Conservation (phyloP, 2,113 vertebrate species). For the Oostethus manadensis region DNA sequence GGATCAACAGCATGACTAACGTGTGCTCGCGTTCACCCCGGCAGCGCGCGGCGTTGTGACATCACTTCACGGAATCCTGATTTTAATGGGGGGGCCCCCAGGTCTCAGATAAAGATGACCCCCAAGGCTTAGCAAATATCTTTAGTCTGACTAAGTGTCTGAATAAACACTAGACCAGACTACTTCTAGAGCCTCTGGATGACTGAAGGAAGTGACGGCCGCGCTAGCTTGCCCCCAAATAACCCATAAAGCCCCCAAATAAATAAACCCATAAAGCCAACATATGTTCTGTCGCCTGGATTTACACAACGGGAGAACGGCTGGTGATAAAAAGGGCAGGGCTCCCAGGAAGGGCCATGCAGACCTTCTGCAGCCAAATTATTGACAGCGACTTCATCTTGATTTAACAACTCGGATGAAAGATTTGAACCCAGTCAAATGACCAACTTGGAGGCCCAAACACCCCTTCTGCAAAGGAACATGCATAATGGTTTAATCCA, state of each 20-base stretch:
- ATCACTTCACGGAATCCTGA: constrained; percentile 55
- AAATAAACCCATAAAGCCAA: constrained; percentile 32
- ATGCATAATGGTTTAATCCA: neutral
- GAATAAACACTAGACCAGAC: constrained; percentile 3
- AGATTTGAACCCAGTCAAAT: too few species aligned
- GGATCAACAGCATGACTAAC: constrained; percentile 59
- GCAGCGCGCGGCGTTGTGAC: constrained; percentile 52
- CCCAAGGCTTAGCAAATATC: constrained; percentile 47
- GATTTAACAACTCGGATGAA: too few species aligned
- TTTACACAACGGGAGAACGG: too few species aligned
- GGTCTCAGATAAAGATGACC: constrained; percentile 51
- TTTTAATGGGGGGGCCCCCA: constrained; percentile 47
- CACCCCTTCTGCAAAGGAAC: too few species aligned
- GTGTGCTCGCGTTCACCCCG: constrained; percentile 47
- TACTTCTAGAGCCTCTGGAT: too few species aligned
- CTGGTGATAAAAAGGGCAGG: too few species aligned
- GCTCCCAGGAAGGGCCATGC: too few species aligned
- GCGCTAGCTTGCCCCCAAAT: constrained; percentile 32
- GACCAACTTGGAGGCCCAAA: neutral
- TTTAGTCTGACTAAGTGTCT: constrained; percentile 47
- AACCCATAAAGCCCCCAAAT: constrained; percentile 39
- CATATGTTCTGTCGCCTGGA: too few species aligned
- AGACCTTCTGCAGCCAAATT: too few species aligned
- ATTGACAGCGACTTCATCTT: too few species aligned
- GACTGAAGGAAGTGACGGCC: too few species aligned